Conservation (phyloP, 2,888 invertebrate species). For the Ormyrus pomaceus region DNA sequence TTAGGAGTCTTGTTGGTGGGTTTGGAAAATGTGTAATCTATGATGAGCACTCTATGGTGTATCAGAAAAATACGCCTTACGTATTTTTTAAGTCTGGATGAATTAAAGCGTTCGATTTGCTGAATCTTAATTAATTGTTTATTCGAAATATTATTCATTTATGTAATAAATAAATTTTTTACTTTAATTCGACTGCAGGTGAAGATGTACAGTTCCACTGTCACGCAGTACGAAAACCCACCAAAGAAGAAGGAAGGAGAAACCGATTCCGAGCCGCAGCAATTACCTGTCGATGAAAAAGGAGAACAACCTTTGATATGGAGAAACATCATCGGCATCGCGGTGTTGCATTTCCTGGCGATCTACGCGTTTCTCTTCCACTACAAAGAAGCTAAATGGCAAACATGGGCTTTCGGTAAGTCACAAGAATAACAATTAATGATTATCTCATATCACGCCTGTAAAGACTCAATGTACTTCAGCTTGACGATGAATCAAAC, state of each 20-base stretch:
- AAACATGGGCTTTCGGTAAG: conserved; percentile 81
- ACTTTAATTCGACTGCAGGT: not conserved
- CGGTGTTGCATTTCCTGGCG: conserved; percentile 77
- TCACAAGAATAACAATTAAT: conserved; percentile 55
- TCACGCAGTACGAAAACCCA: conserved; percentile 62
- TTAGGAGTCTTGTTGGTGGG: too few species aligned
- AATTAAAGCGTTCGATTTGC: too few species aligned
- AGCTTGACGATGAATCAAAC: too few species aligned
- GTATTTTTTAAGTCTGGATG: too few species aligned
- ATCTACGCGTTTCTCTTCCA: conserved; percentile 73
- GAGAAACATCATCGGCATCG: conserved; percentile 79
- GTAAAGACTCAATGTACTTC: too few species aligned
- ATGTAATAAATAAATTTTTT: not conserved
- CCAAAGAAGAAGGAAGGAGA: conserved; percentile 57
- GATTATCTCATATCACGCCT: too few species aligned
- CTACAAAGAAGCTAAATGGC: conserved; percentile 71
- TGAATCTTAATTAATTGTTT: too few species aligned
- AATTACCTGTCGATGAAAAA: conserved; percentile 53
- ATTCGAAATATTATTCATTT: not conserved
- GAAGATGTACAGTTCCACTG: conserved; percentile 60
- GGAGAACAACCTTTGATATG: conserved; percentile 79
- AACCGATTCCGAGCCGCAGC: conserved; percentile 53
- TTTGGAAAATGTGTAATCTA: too few species aligned
- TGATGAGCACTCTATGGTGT: too few species aligned
- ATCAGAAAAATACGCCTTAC: too few species aligned